Evolutionary conservation across 2,113 vertebrate genomes (phyloP).

Genomic region (Zapornia atra): DNA sequence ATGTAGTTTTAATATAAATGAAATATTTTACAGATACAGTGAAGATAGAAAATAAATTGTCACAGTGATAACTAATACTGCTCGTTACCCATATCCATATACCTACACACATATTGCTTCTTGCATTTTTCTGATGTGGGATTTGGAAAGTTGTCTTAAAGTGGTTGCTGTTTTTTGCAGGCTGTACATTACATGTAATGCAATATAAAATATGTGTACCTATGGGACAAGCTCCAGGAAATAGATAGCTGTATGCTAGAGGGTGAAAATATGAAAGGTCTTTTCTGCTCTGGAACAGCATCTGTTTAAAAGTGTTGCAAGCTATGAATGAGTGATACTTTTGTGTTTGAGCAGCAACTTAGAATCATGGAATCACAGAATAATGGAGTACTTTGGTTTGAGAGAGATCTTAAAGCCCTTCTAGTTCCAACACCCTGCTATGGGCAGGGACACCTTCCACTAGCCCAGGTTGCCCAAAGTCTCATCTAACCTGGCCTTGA

Average conservation of each 20-base stretch:
- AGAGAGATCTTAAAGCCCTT: too few species aligned
- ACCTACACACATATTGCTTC: neutral
- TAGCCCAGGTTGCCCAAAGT: too few species aligned
- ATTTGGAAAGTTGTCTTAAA: neutral
- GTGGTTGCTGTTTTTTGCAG: neutral
- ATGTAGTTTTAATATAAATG: neutral
- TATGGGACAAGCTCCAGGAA: neutral
- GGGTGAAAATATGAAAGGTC: neutral
- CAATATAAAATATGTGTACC: neutral
- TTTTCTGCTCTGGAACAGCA: neutral
- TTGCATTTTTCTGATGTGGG: neutral
- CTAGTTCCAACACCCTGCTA: too few species aligned
- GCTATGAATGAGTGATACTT: neutral
- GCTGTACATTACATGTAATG: neutral
- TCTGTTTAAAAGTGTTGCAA: neutral
- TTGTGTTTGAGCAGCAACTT: neutral
- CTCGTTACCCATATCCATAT: neutral
- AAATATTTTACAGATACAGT: neutral
- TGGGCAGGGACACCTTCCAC: too few species aligned
- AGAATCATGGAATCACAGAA: too few species aligned
- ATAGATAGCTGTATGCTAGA: neutral
- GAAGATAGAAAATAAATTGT: neutral
- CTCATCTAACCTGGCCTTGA: too few species aligned
- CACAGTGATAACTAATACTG: neutral
- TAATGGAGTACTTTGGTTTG: too few species aligned